Conservation (phyloP, 2,113 vertebrate genomes). For the Arothron firmamentum region DNA sequence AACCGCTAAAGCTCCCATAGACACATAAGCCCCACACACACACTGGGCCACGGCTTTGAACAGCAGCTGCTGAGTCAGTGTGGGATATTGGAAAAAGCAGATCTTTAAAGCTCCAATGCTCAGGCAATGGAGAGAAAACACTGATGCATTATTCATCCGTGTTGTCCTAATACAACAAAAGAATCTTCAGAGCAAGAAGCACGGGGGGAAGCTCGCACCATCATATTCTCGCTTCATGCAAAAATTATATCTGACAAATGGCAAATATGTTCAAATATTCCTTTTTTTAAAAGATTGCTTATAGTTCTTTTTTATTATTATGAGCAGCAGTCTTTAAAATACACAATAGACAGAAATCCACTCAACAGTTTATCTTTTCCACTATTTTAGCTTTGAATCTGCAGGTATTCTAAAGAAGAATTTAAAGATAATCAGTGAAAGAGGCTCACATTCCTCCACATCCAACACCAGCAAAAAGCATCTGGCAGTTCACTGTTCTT, state of each 20-base stretch:
- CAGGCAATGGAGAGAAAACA: conserved; percentile 7
- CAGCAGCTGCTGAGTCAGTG: conserved; percentile 9
- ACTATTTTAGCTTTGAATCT: too few species aligned
- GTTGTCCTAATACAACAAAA: conserved; percentile 14
- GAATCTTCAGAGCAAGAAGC: conserved; percentile 10
- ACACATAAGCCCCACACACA: conserved; percentile 9
- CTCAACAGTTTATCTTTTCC: too few species aligned
- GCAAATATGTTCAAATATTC: too few species aligned
- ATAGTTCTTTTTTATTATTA: background rate
- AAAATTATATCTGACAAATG: too few species aligned
- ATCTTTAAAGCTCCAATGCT: conserved; percentile 37
- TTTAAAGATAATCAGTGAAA: too few species aligned
- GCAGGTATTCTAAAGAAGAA: too few species aligned
- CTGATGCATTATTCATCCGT: conserved; percentile 51
- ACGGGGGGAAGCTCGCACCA: background rate
- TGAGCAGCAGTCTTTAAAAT: background rate
- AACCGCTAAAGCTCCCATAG: background rate
- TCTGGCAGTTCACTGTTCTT: background rate
- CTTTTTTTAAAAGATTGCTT: background rate
- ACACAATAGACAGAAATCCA: background rate
- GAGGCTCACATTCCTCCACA: too few species aligned
- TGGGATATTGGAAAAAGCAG: conserved; percentile 22
- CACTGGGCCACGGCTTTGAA: background rate
- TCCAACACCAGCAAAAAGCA: background rate
- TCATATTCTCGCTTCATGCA: background rate